Conservation (phyloP, 2,797 vertebrate species). For the Zenarchopterus dispar region DNA sequence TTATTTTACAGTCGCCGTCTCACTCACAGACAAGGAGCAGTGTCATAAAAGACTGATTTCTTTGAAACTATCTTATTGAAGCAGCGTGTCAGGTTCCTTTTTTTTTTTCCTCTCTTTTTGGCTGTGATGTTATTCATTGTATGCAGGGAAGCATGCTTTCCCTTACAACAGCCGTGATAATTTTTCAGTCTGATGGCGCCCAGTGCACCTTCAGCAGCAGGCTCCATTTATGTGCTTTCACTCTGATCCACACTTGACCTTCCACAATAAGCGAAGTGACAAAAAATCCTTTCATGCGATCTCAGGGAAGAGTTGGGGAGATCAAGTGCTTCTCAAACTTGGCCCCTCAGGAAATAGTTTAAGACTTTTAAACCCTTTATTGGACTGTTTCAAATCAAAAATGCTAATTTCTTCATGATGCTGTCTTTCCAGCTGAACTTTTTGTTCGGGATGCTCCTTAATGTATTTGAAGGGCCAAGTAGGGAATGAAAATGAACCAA, state of each 20-base stretch:
- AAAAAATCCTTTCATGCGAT: conserved; percentile 67
- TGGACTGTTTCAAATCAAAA: conserved; percentile 56
- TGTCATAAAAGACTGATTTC: conserved; percentile 24
- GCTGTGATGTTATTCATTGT: conserved; percentile 59
- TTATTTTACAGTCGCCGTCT: conserved; percentile 11
- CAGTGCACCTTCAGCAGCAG: conserved; percentile 56
- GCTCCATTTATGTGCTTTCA: conserved; percentile 63
- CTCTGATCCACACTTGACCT: conserved; percentile 74
- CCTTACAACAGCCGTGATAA: conserved; percentile 58
- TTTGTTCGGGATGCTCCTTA: conserved; percentile 46
- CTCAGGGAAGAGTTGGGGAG: conserved; percentile 46
- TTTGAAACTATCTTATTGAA: conserved; percentile 25
- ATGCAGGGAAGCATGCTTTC: conserved; percentile 58
- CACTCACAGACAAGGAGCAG: conserved; percentile 1
- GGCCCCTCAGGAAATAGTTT: conserved; percentile 47
- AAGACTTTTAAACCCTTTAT: conserved; percentile 63
- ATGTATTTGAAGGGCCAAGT: conserved; percentile 21
- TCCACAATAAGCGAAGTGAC: conserved; percentile 56
- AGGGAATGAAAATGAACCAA: conserved; percentile 43
- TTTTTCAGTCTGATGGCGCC: conserved; percentile 69
- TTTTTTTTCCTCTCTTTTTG: conserved; percentile 5
- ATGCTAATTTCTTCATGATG: conserved; percentile 37
- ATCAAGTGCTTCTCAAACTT: conserved; percentile 31
- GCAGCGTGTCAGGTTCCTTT: conserved; percentile 9
- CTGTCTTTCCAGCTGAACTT: conserved; percentile 30